These are phyloP conservation scores for Sphaerodactylus townsendi DNA, from an alignment of 2,113 vertebrate genomes.

Conservation along the genomic window DNA sequence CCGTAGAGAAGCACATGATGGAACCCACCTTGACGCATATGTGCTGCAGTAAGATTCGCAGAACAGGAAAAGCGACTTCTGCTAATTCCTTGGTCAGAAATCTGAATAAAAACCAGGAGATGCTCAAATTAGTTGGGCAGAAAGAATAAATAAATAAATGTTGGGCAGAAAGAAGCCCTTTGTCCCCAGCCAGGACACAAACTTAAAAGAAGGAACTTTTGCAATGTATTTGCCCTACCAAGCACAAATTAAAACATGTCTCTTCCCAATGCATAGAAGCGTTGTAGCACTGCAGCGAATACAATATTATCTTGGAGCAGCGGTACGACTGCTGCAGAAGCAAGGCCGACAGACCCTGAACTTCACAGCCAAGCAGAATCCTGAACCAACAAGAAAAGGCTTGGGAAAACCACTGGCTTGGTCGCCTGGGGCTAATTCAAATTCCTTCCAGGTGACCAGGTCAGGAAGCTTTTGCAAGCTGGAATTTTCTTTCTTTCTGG, in stretches of 20 bases:
- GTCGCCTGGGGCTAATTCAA: not conserved
- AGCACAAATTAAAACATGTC: too few species aligned
- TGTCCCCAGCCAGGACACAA: not conserved
- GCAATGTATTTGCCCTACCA: not conserved
- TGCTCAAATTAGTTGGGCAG: not conserved
- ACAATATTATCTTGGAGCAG: not conserved
- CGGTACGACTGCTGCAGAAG: too few species aligned
- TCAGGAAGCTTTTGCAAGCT: too few species aligned
- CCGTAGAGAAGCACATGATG: not conserved
- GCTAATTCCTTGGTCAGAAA: conserved; percentile 83
- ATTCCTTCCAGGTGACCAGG: not conserved
- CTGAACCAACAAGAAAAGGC: not conserved
- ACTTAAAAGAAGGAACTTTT: not conserved
- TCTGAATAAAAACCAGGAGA: conserved; percentile 64
- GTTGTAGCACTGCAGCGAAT: not conserved
- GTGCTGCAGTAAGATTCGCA: conserved; percentile 88
- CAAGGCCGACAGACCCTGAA: not conserved
- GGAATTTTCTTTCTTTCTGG: too few species aligned
- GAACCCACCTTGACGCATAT: conserved; percentile 88
- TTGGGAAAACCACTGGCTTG: not conserved
- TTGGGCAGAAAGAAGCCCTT: too few species aligned
- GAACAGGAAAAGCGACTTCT: conserved; percentile 75
- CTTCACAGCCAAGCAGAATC: not conserved
- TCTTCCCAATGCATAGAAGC: too few species aligned
- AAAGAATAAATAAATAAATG: too few species aligned